Conservation (phyloP, 2,113 vertebrate species). For the Orcinus orca region DNA sequence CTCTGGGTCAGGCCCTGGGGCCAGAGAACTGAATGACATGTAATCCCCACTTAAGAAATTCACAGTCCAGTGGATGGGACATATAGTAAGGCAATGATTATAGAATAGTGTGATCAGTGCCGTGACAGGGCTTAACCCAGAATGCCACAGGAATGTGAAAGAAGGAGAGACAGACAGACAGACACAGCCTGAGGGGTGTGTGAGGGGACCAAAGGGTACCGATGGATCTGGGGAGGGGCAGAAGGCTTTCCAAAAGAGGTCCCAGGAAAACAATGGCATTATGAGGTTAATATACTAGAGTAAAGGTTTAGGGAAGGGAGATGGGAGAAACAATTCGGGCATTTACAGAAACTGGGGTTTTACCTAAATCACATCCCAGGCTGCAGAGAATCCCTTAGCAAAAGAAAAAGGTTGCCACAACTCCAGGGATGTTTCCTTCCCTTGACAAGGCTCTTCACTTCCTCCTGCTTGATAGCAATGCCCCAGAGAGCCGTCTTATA, state of each 20-base stretch:
- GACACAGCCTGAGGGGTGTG: background rate
- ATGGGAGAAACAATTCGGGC: background rate
- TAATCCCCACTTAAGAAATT: background rate
- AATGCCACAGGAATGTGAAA: background rate
- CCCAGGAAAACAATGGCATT: background rate
- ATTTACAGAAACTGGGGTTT: background rate
- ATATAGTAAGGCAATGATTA: background rate
- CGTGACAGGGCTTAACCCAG: background rate
- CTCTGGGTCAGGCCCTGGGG: background rate
- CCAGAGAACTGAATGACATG: background rate
- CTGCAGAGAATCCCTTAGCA: background rate
- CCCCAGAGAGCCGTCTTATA: background rate
- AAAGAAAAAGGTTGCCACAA: background rate
- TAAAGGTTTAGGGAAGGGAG: background rate
- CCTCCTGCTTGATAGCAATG: background rate
- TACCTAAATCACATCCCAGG: background rate
- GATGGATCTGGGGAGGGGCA: background rate
- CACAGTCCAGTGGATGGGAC: background rate
- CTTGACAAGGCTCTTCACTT: background rate
- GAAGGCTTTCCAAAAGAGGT: background rate
- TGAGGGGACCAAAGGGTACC: background rate
- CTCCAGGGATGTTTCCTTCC: background rate
- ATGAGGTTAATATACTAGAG: background rate
- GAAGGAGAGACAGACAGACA: background rate
- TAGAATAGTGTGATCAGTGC: background rate